Evolutionary conservation across 1,140 invertebrate species (phyloP).

Genomic region (Zaprionus capensis): DNA sequence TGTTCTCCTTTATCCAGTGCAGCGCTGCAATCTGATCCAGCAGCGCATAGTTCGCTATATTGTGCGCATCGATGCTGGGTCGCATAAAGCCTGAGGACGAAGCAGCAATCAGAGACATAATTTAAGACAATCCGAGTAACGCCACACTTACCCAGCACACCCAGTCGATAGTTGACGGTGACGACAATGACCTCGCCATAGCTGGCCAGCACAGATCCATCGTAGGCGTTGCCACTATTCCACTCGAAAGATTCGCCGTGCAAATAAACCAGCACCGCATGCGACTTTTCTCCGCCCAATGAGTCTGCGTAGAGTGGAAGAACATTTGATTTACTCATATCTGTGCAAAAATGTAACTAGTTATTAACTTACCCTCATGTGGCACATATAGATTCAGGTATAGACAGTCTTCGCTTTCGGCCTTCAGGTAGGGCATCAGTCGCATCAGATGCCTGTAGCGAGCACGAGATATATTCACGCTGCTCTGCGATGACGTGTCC

Average conservation of each 20-base stretch:
- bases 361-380: slow-evolving; percentile 86
- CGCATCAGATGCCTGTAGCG: slow-evolving; percentile 89
- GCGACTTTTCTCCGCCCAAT: slow-evolving; percentile 49
- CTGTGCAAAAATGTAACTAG: not conserved
- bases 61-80: slow-evolving; percentile 89
- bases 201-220: slow-evolving; percentile 93
- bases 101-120: slow-evolving; percentile 15
- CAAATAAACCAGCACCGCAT: slow-evolving; percentile 94
- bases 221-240: slow-evolving; percentile 96
- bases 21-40: slow-evolving; percentile 94
- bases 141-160: slow-evolving; percentile 90
- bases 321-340: not conserved
- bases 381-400: slow-evolving; percentile 97
- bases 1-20: slow-evolving; percentile 95
- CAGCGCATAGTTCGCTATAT: slow-evolving; percentile 93
- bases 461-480: slow-evolving; percentile 85
- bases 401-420: slow-evolving; percentile 96
- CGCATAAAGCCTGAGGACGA: slow-evolving; percentile 90
- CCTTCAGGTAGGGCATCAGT: slow-evolving; percentile 89
- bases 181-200: slow-evolving; percentile 96
- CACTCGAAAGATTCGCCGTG: slow-evolving; percentile 97
- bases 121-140: not conserved
- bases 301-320: slow-evolving; percentile 16
- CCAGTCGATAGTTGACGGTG: slow-evolving; percentile 96
- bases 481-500: slow-evolving; percentile 81